phyloP scores from a whole-genome alignment of 2,888 invertebrate genomes.

The Mystacides longicornis region DNA sequence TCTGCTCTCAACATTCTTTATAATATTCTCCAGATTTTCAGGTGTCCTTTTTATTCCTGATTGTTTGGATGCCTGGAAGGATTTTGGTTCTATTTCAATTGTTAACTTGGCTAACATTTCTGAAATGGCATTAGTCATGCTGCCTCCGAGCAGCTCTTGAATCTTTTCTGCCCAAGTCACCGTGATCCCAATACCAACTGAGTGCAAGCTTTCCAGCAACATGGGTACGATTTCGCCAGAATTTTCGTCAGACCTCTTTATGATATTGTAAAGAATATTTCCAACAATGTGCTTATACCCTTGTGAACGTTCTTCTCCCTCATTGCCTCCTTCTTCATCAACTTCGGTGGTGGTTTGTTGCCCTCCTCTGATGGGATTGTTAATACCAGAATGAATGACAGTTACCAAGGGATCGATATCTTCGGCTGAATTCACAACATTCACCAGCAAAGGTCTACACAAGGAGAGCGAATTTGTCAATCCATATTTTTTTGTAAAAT shows the following conservation, averaged over 20 bases:
- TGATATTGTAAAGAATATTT: neutral
- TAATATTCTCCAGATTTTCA: slow-evolving; percentile 50
- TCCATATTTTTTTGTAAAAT: slow-evolving; percentile 51
- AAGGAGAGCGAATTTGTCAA: slow-evolving; percentile 52
- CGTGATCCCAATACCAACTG: slow-evolving; percentile 60
- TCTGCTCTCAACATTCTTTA: slow-evolving; percentile 48
- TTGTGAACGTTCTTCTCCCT: neutral
- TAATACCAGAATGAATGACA: slow-evolving; percentile 43
- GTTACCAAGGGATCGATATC: slow-evolving; percentile 57
- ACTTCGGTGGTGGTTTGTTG: neutral
- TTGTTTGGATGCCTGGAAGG: slow-evolving; percentile 35
- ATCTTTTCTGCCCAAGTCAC: slow-evolving; percentile 53
- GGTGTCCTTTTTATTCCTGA: slow-evolving; percentile 30
- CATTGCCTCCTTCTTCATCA: neutral
- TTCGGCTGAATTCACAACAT: slow-evolving; percentile 51
- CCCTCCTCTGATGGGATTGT: neutral
- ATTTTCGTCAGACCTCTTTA: neutral
- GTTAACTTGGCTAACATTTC: slow-evolving; percentile 56
- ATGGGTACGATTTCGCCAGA: slow-evolving; percentile 32
- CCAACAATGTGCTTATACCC: neutral
- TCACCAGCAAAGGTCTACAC: slow-evolving; percentile 50
- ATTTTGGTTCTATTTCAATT: slow-evolving; percentile 50
- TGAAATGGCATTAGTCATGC: slow-evolving; percentile 57
- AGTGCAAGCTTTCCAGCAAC: slow-evolving; percentile 49
- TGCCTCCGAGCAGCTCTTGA: slow-evolving; percentile 56